A percentile compares a stretch with the other conserved stretches of the same genome.
phyloP scores from a whole-genome alignment of 2,113 vertebrate genomes.

The Antigone vipio region DNA sequence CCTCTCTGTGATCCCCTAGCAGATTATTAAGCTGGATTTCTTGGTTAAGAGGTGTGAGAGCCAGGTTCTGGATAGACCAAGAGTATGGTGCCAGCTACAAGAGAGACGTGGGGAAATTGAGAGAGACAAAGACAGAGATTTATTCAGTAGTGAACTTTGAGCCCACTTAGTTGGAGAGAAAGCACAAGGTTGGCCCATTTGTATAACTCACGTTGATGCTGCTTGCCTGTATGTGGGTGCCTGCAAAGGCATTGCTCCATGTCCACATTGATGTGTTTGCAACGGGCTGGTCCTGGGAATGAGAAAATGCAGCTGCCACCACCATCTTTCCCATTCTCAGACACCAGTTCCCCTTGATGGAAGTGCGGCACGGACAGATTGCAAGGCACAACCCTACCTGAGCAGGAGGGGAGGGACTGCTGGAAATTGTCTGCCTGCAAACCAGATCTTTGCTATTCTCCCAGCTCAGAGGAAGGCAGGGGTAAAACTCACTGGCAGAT shows the following conservation, averaged over 20 bases:
- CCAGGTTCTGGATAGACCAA: neutral
- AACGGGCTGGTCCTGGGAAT: neutral
- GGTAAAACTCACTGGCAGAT: neutral
- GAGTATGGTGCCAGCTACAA: neutral
- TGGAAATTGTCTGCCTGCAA: neutral
- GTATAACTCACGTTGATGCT: neutral
- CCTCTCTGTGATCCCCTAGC: neutral
- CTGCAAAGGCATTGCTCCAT: neutral
- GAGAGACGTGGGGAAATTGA: neutral
- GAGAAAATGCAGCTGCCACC: fast-evolving
- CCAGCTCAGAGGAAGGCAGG: neutral
- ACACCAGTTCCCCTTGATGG: neutral
- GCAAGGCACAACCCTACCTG: neutral
- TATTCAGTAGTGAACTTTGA: neutral
- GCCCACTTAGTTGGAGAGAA: neutral
- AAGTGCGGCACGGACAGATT: neutral
- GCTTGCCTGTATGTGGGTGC: neutral
- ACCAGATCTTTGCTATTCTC: neutral
- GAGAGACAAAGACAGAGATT: neutral
- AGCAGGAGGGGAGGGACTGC: neutral
- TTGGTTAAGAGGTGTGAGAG: neutral
- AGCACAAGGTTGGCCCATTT: neutral
- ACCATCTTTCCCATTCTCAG: neutral
- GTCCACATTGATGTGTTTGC: neutral
- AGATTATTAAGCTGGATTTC: neutral